A percentile compares a stretch with the other conserved stretches of the same genome.
Evolutionary conservation across 2,888 invertebrate species (phyloP).

Genomic region (Aspidiotus rigidus): DNA sequence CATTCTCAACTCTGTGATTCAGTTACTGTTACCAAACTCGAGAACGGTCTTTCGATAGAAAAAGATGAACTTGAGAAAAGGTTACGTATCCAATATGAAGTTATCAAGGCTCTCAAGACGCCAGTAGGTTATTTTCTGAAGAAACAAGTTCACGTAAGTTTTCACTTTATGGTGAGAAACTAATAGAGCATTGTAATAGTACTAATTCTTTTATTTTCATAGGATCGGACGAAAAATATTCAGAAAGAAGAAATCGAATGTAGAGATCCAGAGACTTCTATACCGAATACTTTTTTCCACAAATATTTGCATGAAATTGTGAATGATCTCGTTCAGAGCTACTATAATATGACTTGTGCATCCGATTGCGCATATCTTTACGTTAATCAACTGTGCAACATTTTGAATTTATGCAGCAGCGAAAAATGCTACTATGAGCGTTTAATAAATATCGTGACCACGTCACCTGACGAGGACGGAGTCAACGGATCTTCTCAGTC

Average conservation of each 20-base stretch:
- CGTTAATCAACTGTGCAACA: conserved; percentile 24
- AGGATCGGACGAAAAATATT: not conserved
- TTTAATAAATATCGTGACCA: conserved; percentile 11
- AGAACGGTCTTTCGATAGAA: not conserved
- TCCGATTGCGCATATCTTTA: conserved; percentile 19
- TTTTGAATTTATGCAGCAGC: conserved; percentile 23
- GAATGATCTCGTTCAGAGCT: conserved; percentile 18
- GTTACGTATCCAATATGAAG: conserved; percentile 19
- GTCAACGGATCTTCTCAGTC: conserved; percentile 19
- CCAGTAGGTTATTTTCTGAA: conserved; percentile 14
- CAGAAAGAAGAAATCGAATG: not conserved
- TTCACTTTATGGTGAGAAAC: not conserved
- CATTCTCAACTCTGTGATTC: not conserved
- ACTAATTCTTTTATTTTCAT: not conserved
- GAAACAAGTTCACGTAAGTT: conserved; percentile 21
- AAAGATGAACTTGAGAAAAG: conserved; percentile 29
- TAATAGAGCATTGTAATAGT: not conserved
- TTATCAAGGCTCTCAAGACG: conserved; percentile 26
- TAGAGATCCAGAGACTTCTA: no score
- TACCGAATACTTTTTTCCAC: not conserved
- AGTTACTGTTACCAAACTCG: not conserved
- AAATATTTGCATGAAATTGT: conserved; percentile 9
- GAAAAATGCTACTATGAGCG: conserved; percentile 21
- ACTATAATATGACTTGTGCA: conserved; percentile 10
- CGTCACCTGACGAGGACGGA: conserved; percentile 2